A percentile compares a stretch with the other conserved stretches of the same genome.
These are phyloP conservation scores for Hystrix brachyura DNA, from an alignment of 2,113 vertebrate genomes.

Conservation along the genomic window DNA sequence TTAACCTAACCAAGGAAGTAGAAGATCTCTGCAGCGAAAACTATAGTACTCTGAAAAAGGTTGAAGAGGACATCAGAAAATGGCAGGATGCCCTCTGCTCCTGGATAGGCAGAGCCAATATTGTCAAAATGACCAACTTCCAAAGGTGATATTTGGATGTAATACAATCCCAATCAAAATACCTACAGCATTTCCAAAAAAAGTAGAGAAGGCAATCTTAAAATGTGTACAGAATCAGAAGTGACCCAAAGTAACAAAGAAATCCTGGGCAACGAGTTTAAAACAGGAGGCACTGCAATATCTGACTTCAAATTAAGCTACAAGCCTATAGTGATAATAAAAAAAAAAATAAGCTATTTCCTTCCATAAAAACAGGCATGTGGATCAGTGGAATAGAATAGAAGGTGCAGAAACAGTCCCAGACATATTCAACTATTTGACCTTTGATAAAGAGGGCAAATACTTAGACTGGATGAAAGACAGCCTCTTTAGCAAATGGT, in stretches of 20 bases:
- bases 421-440: background rate
- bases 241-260: background rate
- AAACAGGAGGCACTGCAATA: background rate
- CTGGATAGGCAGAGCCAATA: background rate
- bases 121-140: background rate
- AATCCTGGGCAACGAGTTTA: background rate
- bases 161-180: background rate
- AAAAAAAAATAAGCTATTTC: background rate
- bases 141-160: background rate
- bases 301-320: background rate
- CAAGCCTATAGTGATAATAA: background rate
- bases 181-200: background rate
- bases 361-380: background rate
- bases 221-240: background rate
- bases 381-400: background rate
- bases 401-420: background rate
- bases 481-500: background rate
- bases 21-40: background rate
- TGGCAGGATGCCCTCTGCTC: background rate
- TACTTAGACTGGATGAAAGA: background rate
- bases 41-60: background rate
- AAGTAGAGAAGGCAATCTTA: background rate
- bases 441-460: background rate
- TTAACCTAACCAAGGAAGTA: background rate
- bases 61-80: background rate